Base-by-base conservation (phyloP, 2,888 invertebrate genomes). In the Prenolepis imparis region DNA sequence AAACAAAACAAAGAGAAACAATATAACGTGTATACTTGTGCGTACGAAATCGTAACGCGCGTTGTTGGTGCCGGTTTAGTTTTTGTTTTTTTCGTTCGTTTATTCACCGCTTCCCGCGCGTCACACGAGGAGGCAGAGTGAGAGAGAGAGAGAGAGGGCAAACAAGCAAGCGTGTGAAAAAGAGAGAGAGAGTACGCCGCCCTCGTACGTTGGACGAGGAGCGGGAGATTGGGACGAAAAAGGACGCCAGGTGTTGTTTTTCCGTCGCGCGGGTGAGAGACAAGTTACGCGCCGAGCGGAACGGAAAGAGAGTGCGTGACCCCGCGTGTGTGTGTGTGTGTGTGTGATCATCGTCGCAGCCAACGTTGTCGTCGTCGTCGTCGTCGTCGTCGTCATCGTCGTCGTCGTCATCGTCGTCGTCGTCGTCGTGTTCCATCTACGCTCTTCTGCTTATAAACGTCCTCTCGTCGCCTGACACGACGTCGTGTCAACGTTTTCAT, bases 221-320 rank as follows among this genome's bases (percentile, higher is more conserved):
- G 48, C 44, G 57, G 72, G 67, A 57, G 39, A 57, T 36, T 41
- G 32, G 85, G 24, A 78, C 81, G 63, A 57, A 85, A 86, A 88
- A 87, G 84, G 86, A 88, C 86, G 84, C 84, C 86, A 85, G 84
- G 80, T 88, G 86, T 88, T 90, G 90, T 90, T 90, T 90, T 90
- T 87, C 87, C 83, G 86, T 90, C 85, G 61, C 24, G 77, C 75
- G 61, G 75, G 39, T 32, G 67, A 68, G 83, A 67, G 64, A 81
- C 74, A 70, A 86, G 75, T 86, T 82, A 78, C 84, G 81, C 86
- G 83, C 84, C 83, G 84, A 82, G 82, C 89, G 70, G 41, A 67
- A 36, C 57, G 24, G 11, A 57, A 70, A 57, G 36, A 78, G 84
- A 86, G 90, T 90, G 89, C 88, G 90, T 86, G 89, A 88, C 84